These are phyloP conservation scores for Camelus bactrianus DNA, from an alignment of 2,113 vertebrate genomes.

Conservation along the genomic window DNA sequence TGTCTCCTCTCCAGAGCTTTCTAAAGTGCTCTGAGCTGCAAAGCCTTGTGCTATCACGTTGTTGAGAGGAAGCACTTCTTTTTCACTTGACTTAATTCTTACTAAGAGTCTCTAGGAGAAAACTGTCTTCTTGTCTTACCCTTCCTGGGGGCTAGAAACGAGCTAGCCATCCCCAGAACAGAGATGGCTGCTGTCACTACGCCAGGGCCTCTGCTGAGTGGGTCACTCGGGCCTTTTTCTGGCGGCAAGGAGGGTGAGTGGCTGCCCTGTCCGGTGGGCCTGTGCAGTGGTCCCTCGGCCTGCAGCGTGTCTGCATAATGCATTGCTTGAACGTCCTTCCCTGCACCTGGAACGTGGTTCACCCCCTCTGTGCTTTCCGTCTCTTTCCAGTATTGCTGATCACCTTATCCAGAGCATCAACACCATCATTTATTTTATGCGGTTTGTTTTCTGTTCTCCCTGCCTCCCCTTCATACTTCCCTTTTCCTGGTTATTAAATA, in stretches of 20 bases:
- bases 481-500: not conserved
- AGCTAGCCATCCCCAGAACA: too few relatives aligned
- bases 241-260: not conserved
- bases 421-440: not conserved
- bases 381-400: not conserved
- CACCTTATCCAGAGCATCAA: not conserved
- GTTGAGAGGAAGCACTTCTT: not conserved
- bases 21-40: fast-evolving
- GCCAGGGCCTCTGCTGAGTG: not conserved
- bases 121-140: not conserved
- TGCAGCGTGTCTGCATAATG: not conserved
- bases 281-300: not conserved
- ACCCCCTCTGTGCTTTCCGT: not conserved
- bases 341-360: not conserved
- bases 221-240: not conserved
- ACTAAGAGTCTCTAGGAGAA: not conserved
- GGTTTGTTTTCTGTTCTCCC: not conserved
- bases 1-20: not conserved
- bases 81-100: not conserved
- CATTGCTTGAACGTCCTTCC: not conserved
- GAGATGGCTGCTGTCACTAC: too few relatives aligned
- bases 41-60: not conserved
- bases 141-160: not conserved
- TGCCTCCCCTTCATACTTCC: not conserved
- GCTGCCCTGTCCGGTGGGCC: not conserved